These are phyloP conservation scores for Hofmannophila pseudospretella DNA, from an alignment of 2,888 invertebrate genomes.

Conservation along the genomic window DNA sequence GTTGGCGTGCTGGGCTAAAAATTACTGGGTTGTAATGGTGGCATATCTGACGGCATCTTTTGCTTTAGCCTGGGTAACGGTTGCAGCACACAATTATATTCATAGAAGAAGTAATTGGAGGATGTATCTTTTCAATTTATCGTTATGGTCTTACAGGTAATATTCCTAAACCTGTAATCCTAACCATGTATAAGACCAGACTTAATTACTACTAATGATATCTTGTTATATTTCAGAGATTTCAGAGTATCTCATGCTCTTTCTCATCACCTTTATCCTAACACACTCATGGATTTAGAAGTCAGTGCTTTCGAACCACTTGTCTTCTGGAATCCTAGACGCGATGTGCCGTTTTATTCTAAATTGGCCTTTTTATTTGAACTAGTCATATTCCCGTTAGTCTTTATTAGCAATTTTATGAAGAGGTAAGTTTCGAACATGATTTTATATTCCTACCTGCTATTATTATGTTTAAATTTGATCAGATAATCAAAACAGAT, in stretches of 20 bases:
- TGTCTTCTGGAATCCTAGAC: conserved; percentile 81
- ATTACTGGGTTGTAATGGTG: conserved; percentile 36
- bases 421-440: conserved; percentile 63
- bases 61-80: conserved; percentile 76
- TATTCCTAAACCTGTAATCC: conserved; percentile 3
- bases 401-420: conserved; percentile 47
- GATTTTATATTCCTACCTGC: neutral
- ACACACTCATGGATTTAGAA: conserved; percentile 86
- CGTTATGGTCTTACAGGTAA: conserved; percentile 81
- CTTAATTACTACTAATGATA: neutral
- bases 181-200: neutral
- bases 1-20: conserved; percentile 37
- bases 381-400: conserved; percentile 47
- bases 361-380: conserved; percentile 74
- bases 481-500: too few relatives aligned
- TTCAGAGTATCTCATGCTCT: conserved; percentile 87
- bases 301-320: conserved; percentile 83
- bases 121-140: conserved; percentile 87
- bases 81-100: conserved; percentile 87
- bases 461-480: too few relatives aligned
- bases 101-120: conserved; percentile 87
- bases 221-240: conserved; percentile 61
- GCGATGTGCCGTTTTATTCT: conserved; percentile 60
- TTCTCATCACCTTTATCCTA: conserved; percentile 88
- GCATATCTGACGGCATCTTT: conserved; percentile 54